Conservation (phyloP, 2,113 vertebrate genomes). For the Mesitornis unicolor region DNA sequence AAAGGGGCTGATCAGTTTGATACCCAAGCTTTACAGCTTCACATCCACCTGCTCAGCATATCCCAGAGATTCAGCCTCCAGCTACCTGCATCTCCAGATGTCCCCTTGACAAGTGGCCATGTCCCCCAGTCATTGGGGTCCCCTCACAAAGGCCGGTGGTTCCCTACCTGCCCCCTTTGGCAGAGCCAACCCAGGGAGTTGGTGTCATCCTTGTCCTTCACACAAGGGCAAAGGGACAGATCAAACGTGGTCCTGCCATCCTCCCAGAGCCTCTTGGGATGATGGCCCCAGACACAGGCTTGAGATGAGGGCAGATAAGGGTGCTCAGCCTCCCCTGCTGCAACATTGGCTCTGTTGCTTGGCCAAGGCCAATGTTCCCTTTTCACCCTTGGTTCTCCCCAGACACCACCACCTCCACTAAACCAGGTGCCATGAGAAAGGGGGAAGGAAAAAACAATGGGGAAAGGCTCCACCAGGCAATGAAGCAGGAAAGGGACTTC, state of each 20-base stretch:
- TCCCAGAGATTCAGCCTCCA: background rate
- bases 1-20: background rate
- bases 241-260: accelerated
- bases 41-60: too few relatives aligned
- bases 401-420: too few relatives aligned
- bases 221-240: background rate
- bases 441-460: accelerated
- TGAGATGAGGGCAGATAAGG: background rate
- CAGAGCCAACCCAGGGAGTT: background rate
- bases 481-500: accelerated
- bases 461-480: background rate
- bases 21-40: background rate
- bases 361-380: too few relatives aligned
- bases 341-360: accelerated
- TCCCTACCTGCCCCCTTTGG: background rate
- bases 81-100: background rate
- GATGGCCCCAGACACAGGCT: background rate
- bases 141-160: background rate
- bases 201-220: background rate
- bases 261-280: background rate
- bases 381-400: background rate
- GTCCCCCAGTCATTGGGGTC: background rate
- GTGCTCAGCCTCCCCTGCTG: background rate
- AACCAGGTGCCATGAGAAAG: background rate
- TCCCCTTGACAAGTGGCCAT: background rate